Base-by-base conservation (phyloP, 2,113 vertebrate species). In the Psammodynastes pulverulentus region DNA sequence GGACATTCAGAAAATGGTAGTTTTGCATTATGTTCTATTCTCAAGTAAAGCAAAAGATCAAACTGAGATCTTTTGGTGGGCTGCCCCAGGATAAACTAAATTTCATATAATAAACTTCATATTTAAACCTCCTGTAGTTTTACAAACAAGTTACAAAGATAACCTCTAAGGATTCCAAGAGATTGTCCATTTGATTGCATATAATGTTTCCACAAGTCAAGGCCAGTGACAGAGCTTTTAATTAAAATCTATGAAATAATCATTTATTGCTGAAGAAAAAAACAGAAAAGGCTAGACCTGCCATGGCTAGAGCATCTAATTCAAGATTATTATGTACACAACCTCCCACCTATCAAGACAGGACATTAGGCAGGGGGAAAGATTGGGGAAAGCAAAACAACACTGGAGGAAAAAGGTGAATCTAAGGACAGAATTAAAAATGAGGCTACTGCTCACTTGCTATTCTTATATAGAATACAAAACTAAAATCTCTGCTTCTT, bases 51-150 rank as follows among this genome's bases (percentile, higher is more conserved):
- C 62, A 92, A 1, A 5, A 95, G 97, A 97, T 97, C 97, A 97
- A 39, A 87, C 1, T 13, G 95, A 96, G 97, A 3, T 96, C 97
- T 97, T 29, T 1, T 96, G 97, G 97, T 97, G 98, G 98, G 97
- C 98, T 97, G 97, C 96, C 97, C 96, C 86, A 94, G 97, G 97
- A 94, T 98, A 97, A 97, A 97, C 96, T 97, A 95, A 96, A 97
- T 90, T 95, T 96, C 98, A 97, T 97, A 39, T 43, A 79, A 79
- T 21, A 79, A 43, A 43, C 34, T 21, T 43, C 7, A 79, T 79
- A 9, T 79, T 8, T 19, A 79, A 79, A 79, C 97, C 97, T 97
- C 96, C 91, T 95, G 95, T 97, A 97, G 96, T 97, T 97, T 93
- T 93, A 94, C 95, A 95, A 97, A 97, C 97, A 97, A 96, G 95